Conservation (phyloP, 2,113 vertebrate species). For the Pachypanchax playfairii region DNA sequence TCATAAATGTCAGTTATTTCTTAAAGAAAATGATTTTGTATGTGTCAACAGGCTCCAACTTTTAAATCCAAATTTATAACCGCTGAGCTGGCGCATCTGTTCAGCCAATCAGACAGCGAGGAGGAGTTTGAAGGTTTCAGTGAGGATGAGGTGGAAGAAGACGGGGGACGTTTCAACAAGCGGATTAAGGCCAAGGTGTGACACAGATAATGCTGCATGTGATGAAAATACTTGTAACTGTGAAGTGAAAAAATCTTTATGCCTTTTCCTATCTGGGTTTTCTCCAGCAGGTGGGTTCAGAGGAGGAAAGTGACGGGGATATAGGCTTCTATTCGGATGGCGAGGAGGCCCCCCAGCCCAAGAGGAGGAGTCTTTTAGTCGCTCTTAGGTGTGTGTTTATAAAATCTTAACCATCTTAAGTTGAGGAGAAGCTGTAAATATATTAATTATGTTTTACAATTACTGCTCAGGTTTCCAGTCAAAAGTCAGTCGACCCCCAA, state of each 20-base stretch:
- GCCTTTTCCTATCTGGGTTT: not conserved
- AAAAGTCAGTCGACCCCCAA: conserved; percentile 78
- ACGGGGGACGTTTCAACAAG: conserved; percentile 53
- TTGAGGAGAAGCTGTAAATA: not conserved
- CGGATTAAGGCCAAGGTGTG: conserved; percentile 66
- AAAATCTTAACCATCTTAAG: not conserved
- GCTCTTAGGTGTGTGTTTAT: conserved; percentile 81
- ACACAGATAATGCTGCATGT: not conserved
- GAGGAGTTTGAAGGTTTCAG: conserved; percentile 89
- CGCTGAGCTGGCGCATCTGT: conserved; percentile 84
- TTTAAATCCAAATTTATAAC: conserved; percentile 85
- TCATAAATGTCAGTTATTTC: not conserved
- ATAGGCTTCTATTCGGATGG: conserved; percentile 78
- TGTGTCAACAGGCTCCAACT: conserved; percentile 69
- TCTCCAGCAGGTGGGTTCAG: conserved; percentile 70
- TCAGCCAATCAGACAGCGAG: conserved; percentile 92
- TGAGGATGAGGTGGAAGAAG: conserved; percentile 56
- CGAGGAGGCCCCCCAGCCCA: conserved; percentile 59
- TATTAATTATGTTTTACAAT: not conserved
- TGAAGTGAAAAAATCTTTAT: not conserved
- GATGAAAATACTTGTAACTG: not conserved
- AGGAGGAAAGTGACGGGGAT: conserved; percentile 71
- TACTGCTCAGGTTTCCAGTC: conserved; percentile 81
- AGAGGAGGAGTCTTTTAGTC: conserved; percentile 85
- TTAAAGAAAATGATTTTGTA: not conserved